A percentile compares a stretch with the other conserved stretches of the same genome.
These are phyloP conservation scores for Drosophila lacertosa DNA, from an alignment of 1,140 invertebrate species.

Conservation along the genomic window DNA sequence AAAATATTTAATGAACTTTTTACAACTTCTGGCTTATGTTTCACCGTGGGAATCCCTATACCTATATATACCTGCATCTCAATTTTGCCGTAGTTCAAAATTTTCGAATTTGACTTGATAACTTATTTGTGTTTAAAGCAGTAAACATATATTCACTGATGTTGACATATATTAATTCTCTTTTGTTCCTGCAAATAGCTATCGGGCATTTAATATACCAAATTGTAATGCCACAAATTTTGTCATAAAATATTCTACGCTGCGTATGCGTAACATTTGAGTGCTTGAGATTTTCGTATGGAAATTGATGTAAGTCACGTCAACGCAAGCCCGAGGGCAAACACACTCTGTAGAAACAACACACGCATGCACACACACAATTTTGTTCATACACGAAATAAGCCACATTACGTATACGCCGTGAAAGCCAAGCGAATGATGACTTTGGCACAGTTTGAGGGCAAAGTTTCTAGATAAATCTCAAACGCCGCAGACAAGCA, in stretches of 20 bases:
- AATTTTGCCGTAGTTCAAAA: conserved; percentile 7
- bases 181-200: conserved; percentile 4
- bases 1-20: conserved; percentile 76
- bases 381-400: conserved; percentile 13
- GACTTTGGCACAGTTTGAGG: conserved; percentile 32
- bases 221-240: conserved; percentile 47
- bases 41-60: conserved; percentile 12
- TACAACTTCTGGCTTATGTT: conserved; percentile 32
- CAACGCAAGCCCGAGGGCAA: conserved; percentile 9
- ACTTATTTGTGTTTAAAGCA: not conserved
- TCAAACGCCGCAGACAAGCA: conserved; percentile 38
- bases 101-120: not conserved
- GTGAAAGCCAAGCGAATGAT: conserved; percentile 19
- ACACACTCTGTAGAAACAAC: conserved; percentile 8
- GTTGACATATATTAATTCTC: not conserved
- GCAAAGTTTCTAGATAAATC: conserved; percentile 32
- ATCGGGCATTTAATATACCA: conserved; percentile 22
- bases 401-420: conserved; percentile 57
- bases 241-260: conserved; percentile 18
- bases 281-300: conserved; percentile 1
- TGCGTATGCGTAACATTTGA: conserved; percentile 36
- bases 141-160: not conserved
- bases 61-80: not conserved
- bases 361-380: conserved; percentile 18
- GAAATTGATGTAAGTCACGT: conserved; percentile 36